phyloP scores from a whole-genome alignment of 1,140 invertebrate genomes.

The Drosophila lacertosa region DNA sequence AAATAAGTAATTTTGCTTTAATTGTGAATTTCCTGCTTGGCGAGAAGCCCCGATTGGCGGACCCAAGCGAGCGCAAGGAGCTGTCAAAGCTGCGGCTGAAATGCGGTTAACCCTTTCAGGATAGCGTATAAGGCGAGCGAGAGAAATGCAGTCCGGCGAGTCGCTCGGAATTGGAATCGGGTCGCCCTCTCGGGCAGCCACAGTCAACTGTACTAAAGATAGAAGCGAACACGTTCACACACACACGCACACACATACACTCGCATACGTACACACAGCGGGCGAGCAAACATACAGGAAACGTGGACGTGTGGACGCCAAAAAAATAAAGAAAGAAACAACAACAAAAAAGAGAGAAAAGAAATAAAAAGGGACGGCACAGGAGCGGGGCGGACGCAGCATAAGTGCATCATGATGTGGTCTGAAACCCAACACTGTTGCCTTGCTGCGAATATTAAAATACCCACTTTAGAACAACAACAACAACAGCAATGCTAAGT shows the following conservation, averaged over 20 bases:
- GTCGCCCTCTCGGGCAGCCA: conserved; percentile 27
- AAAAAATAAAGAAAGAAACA: conserved; percentile 11
- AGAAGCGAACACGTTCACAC: conserved; percentile 66
- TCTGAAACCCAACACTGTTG: conserved; percentile 78
- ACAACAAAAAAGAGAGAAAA: conserved; percentile 11
- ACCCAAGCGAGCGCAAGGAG: conserved; percentile 4
- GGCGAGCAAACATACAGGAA: conserved; percentile 62
- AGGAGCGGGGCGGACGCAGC: conserved; percentile 27
- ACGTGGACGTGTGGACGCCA: conserved; percentile 36
- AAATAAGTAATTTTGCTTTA: neutral
- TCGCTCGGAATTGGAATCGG: conserved; percentile 26
- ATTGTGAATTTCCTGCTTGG: conserved; percentile 5
- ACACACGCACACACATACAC: conserved; percentile 35
- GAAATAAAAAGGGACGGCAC: conserved; percentile 1
- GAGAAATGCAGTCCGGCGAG: neutral
- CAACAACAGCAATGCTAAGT: conserved; percentile 52
- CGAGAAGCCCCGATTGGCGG: neutral
- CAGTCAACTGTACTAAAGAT: conserved; percentile 76
- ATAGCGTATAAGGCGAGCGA: conserved; percentile 1
- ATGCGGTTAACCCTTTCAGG: conserved; percentile 19
- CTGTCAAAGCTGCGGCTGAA: conserved; percentile 1
- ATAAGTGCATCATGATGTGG: conserved; percentile 69
- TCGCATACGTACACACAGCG: conserved; percentile 26
- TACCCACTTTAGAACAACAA: conserved; percentile 74
- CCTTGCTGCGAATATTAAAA: conserved; percentile 77